phyloP scores from a whole-genome alignment of 1,140 invertebrate genomes.

The Phocides pigmalion region DNA sequence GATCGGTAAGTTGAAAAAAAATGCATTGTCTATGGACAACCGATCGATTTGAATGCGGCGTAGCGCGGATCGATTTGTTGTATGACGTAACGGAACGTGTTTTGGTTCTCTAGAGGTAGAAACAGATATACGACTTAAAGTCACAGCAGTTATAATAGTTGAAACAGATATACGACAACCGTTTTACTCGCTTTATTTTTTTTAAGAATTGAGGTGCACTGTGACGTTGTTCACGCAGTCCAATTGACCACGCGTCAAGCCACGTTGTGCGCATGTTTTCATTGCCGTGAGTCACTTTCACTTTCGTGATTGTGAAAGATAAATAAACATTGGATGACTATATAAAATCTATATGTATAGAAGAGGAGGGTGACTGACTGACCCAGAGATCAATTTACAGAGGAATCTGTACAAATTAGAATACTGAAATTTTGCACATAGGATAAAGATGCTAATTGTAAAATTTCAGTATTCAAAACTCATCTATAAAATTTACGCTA shows the following conservation, averaged over 20 bases:
- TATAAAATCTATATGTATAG: no score
- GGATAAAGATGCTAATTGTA: no score
- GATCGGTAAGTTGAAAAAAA: conserved; percentile 64
- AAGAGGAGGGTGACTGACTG: no score
- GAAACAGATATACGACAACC: not conserved
- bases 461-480: no score
- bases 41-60: conserved; percentile 51
- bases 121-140: not conserved
- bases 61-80: conserved; percentile 42
- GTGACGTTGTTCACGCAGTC: not conserved
- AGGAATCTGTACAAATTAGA: no score
- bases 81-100: conserved; percentile 43
- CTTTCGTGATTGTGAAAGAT: not conserved
- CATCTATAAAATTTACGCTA: no score
- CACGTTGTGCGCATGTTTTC: conserved; percentile 4
- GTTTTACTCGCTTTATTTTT: not conserved
- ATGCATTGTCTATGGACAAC: conserved; percentile 30
- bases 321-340: not conserved
- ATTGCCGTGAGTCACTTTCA: not conserved
- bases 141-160: not conserved
- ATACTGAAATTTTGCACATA: no score
- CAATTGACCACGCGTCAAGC: not conserved
- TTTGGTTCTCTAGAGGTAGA: conserved; percentile 1
- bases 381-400: no score
- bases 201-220: no score